These are phyloP conservation scores for Hemicentrotus pulcherrimus DNA, from an alignment of 35 echinoderm and acorn worm genomes.

Conservation along the genomic window DNA sequence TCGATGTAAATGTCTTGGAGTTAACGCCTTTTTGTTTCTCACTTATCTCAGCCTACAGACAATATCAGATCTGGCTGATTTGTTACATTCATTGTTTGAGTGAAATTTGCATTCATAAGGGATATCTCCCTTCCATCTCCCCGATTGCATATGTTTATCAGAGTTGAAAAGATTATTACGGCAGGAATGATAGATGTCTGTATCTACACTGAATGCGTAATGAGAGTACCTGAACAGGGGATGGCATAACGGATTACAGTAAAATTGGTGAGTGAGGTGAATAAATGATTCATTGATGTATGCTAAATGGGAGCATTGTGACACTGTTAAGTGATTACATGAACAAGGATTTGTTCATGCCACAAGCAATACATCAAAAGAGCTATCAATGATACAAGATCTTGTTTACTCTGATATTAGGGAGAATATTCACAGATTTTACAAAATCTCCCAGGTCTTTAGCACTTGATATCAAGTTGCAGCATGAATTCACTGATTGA, in stretches of 20 bases:
- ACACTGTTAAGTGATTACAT: not conserved
- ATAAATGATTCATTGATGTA: not conserved
- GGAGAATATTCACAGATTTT: too few species aligned
- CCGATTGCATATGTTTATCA: not conserved
- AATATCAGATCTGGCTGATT: too few species aligned
- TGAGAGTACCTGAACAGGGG: not conserved
- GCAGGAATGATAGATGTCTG: not conserved
- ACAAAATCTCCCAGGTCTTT: too few species aligned
- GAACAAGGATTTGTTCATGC: not conserved
- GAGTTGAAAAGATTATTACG: not conserved
- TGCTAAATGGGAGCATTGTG: not conserved
- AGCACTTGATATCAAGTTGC: too few species aligned
- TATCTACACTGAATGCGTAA: not conserved
- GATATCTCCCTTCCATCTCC: too few species aligned
- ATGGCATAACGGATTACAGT: not conserved
- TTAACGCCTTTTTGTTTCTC: too few species aligned
- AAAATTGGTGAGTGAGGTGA: not conserved
- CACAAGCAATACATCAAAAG: too few species aligned
- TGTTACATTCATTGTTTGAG: not conserved
- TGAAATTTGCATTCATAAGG: not conserved
- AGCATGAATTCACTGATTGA: too few species aligned
- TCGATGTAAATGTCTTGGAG: too few species aligned
- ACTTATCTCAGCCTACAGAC: too few species aligned
- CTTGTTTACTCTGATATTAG: too few species aligned
- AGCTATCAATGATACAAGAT: too few species aligned